phyloP scores from a whole-genome alignment of 1,140 invertebrate genomes.

The Eueides isabella region DNA sequence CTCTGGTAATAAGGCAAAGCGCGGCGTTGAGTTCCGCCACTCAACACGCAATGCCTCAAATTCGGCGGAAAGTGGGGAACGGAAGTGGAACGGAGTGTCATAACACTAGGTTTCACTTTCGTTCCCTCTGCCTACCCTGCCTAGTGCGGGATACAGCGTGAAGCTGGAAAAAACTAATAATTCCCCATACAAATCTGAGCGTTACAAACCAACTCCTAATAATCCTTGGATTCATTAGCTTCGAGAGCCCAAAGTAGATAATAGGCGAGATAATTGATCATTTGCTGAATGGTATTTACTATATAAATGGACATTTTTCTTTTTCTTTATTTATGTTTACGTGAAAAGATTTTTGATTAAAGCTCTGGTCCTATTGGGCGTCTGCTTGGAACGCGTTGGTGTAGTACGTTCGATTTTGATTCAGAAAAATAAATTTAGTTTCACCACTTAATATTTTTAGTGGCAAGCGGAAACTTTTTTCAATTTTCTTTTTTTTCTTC shows the following conservation, averaged over 20 bases:
- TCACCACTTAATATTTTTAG: too few species aligned
- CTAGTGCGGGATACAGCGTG: neutral
- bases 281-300: slow-evolving; percentile 1
- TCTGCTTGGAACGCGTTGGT: neutral
- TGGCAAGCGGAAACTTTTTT: too few species aligned
- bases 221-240: slow-evolving; percentile 5
- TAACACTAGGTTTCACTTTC: neutral
- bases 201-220: neutral
- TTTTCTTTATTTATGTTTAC: slow-evolving; percentile 1
- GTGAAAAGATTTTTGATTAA: neutral
- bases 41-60: neutral
- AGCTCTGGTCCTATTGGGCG: neutral
- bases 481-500: too few species aligned
- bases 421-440: too few species aligned
- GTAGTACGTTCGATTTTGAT: neutral
- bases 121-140: neutral
- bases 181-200: slow-evolving; percentile 1
- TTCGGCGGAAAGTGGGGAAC: neutral
- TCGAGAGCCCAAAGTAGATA: neutral
- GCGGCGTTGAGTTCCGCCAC: too few species aligned
- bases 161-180: neutral
- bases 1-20: too few species aligned
- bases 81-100: neutral
- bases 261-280: slow-evolving; percentile 4
- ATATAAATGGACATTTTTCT: neutral